Base-by-base conservation (phyloP, 1,140 invertebrate species). In the Aphaenogaster rudis region DNA sequence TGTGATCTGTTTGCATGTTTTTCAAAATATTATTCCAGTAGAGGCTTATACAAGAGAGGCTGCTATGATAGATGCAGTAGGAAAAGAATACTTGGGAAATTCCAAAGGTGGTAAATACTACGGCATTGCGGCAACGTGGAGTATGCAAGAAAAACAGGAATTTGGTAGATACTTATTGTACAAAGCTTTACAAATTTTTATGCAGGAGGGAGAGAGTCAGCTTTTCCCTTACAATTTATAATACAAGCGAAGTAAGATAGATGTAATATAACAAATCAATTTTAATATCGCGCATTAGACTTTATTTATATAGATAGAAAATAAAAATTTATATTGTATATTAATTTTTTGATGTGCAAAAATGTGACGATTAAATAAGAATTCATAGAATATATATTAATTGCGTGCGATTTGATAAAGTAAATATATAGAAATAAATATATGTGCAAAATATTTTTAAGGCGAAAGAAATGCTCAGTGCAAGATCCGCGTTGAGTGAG, bases 1-100 rank as follows among this genome's bases (percentile, higher is more conserved):
- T 13, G 98, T 99, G 0, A 96, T 99, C 3, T 99, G 98, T 84
- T 95, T 99, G 0, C 98, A 99, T 89, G 96, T 99, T 63, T 99
- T 99, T 94, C 98, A 99, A 91, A 99, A 99, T 95, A 97, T 98
- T 1, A 98, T 98, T 84, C 97, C 98, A 0, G 98, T 97, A 0
- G 99, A 99, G 95, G 99, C 99, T 3, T 98, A 98, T 91, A 99
- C 98, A 0, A 96, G 99, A 85, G 99, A 99, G 95, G 98, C 98
- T 1, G 96, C 97, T 33, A 99, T 99, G 96, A 99, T 99, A 28
- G 98, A 98, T 91, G 97, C 98, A 0, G 93, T 99, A 50, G 97
- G 98, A 90, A 86, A 98, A 13, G 92, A 96, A 2, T 97, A 97
- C 92, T 95, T 99, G 76, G 98, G 97, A 39, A 99, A 99, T 96